Percentiles rank a stretch among this genome's conserved stretches.
Conservation (phyloP, 2,888 invertebrate genomes). For the Pecten maximus region DNA sequence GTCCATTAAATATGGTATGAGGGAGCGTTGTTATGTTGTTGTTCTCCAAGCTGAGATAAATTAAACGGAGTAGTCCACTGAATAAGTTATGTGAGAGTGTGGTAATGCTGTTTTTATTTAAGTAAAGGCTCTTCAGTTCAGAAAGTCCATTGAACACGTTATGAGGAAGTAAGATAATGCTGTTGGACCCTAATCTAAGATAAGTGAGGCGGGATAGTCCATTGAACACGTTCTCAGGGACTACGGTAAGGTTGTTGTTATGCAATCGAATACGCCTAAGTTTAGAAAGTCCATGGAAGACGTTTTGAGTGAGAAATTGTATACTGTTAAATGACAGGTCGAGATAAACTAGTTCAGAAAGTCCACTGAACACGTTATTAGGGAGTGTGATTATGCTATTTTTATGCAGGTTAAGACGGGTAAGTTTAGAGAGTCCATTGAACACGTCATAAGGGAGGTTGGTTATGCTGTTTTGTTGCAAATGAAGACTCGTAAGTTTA, state of each 20-base stretch:
- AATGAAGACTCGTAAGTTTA: neutral
- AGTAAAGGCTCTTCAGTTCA: neutral
- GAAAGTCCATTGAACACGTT: neutral
- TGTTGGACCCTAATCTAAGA: too few relatives aligned
- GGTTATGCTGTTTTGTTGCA: neutral
- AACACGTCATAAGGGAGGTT: neutral
- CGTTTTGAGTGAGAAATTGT: neutral
- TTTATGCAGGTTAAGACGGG: neutral
- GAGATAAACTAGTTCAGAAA: neutral
- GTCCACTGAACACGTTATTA: neutral
- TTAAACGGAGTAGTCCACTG: too few relatives aligned
- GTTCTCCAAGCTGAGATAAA: too few relatives aligned
- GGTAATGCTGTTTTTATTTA: neutral
- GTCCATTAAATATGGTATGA: neutral
- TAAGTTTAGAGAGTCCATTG: neutral
- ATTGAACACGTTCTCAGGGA: too few relatives aligned
- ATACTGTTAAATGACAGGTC: neutral
- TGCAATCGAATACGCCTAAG: neutral
- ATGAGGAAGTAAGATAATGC: too few relatives aligned
- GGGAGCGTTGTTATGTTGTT: too few relatives aligned
- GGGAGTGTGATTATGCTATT: neutral
- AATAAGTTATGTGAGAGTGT: too few relatives aligned
- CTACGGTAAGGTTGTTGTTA: too few relatives aligned
- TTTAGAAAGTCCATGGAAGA: neutral
- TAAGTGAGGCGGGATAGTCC: too few relatives aligned